These are phyloP conservation scores for Semotilus atromaculatus DNA, from an alignment of 2,797 vertebrate genomes.

Conservation along the genomic window DNA sequence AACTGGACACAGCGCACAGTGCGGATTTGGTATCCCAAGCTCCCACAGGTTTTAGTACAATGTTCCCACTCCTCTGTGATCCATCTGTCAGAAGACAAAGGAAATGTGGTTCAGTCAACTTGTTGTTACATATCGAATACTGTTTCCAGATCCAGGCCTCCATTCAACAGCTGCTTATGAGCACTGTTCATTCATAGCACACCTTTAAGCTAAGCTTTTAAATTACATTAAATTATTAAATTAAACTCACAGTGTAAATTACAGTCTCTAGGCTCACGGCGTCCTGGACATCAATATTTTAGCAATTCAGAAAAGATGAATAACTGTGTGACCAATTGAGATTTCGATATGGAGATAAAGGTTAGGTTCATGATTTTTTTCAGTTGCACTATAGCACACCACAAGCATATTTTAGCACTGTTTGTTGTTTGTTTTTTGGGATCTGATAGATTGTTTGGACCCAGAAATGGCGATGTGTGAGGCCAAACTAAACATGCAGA, in stretches of 20 bases:
- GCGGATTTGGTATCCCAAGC: constrained; percentile 90
- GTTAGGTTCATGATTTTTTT: neutral
- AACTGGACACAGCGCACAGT: constrained; percentile 90
- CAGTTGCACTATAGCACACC: neutral
- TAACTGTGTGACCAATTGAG: neutral
- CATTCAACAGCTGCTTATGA: neutral
- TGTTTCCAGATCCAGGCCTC: neutral
- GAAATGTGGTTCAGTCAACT: neutral
- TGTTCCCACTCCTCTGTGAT: constrained; percentile 92
- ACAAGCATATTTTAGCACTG: neutral
- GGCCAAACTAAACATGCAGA: neutral
- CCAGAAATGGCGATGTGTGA: neutral
- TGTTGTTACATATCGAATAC: neutral
- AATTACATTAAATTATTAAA: too few relatives aligned
- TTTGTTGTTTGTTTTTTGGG: neutral
- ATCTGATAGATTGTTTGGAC: neutral
- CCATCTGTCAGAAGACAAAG: constrained; percentile 80
- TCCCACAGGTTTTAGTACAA: constrained; percentile 92
- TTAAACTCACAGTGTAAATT: neutral
- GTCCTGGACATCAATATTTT: neutral
- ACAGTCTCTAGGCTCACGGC: neutral
- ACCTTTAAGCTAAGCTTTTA: neutral
- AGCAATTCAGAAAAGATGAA: neutral
- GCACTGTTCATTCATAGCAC: neutral
- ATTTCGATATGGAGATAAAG: neutral